These are phyloP conservation scores for Zenarchopterus dispar DNA, from an alignment of 2,797 vertebrate genomes.

Conservation along the genomic window DNA sequence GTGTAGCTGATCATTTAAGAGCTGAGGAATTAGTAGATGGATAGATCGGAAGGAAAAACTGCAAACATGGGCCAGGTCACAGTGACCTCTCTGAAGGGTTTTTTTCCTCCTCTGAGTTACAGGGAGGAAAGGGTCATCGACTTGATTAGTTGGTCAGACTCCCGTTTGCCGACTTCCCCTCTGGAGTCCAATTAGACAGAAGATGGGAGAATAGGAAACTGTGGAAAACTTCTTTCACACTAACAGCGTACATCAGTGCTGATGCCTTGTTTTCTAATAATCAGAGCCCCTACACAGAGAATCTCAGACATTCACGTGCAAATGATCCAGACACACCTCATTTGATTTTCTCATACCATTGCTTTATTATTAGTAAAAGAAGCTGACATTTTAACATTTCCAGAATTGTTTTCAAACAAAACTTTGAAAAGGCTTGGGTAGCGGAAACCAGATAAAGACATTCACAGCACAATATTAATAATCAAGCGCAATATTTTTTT, in stretches of 20 bases:
- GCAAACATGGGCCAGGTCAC: conserved; percentile 31
- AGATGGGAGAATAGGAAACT: conserved; percentile 36
- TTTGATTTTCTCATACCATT: background rate
- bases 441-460: too few species aligned
- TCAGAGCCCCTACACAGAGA: conserved; percentile 30
- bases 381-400: background rate
- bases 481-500: too few species aligned
- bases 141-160: conserved; percentile 57
- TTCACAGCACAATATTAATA: too few species aligned
- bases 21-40: conserved; percentile 17
- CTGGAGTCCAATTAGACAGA: conserved; percentile 71
- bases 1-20: conserved; percentile 7
- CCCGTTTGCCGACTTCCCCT: conserved; percentile 41
- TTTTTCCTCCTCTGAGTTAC: conserved; percentile 5
- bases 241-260: conserved; percentile 26
- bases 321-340: background rate
- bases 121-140: conserved; percentile 32
- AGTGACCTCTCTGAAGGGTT: conserved; percentile 6
- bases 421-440: too few species aligned
- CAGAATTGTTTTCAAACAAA: too few species aligned
- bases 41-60: background rate
- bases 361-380: background rate
- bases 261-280: conserved; percentile 49
- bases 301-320: conserved; percentile 11
- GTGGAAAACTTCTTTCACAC: conserved; percentile 34